Evolutionary conservation across 2,113 vertebrate species (phyloP), one percentile per base, ranked within the genome.

Genomic region (Callipepla californica): DNA sequence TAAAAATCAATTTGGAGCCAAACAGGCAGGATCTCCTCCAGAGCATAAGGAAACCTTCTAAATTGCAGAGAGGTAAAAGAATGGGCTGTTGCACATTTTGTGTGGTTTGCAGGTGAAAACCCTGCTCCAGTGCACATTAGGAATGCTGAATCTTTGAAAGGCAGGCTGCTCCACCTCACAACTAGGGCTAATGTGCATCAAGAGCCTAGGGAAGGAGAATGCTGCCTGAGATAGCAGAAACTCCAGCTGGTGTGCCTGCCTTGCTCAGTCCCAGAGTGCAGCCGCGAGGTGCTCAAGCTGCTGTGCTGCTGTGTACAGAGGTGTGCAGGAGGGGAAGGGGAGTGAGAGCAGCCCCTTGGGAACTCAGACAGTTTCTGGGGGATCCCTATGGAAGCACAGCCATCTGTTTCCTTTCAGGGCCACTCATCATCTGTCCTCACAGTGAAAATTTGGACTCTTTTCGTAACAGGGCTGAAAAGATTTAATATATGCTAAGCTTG

Each of bases 131-230:
- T 95, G 95, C 82, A 94, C 85, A 45, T 13, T 15, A 90, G 96
- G 95, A 96, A 96, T 91, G 94, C 73, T 77, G 65, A 48, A 59
- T 75, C 72, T 72, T 62, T 65, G 73, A 87, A 68, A 80, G 65
- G 53, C 89, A 92, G 68, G 22, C 68, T 80, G 79, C 82, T 78
- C 79, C 82, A 80, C 85, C 91, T 72, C 76, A 48, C 38, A 72
- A 55, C 20, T 58, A 78, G 61, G 47, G 72, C 82, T 77, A 47
- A 62, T 50, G 68, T 57, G 68, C 76, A 61, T n/a, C 55, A 57
- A 91, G 70, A 70, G 76, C 3, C 45, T 42, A 6, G 1, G 36
- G 30, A 50, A 67, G 51, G 48, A 72, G 87, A 85, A 67, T 25
- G 7, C 72, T 57, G 72, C 82, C 68, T 0, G 6, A 75, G 59